These are phyloP conservation scores for cat (Felis catus) DNA, from an alignment of 2,113 vertebrate genomes.

Conservation along the genomic window DNA sequence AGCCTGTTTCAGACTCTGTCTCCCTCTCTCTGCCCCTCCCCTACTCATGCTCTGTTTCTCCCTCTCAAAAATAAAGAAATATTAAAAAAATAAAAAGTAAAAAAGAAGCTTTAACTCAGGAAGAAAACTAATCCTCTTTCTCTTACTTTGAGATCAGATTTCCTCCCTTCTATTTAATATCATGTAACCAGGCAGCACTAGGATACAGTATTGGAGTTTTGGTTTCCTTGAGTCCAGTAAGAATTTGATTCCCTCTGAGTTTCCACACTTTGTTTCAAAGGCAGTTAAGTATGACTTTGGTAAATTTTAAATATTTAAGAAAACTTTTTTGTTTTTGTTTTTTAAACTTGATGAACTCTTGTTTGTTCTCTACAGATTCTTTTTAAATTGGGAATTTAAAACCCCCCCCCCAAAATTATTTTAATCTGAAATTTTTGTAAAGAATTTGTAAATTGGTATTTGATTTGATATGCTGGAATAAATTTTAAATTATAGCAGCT, in stretches of 20 bases:
- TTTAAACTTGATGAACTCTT: background rate
- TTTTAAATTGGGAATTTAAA: slow-evolving; percentile 16
- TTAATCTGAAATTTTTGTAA: background rate
- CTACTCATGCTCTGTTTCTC: no score
- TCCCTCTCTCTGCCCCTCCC: no score
- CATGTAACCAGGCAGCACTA: background rate
- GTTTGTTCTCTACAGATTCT: background rate
- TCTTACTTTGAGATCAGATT: background rate
- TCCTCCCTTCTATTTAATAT: background rate
- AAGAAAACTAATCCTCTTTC: background rate
- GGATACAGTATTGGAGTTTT: background rate
- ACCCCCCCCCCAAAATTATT: background rate
- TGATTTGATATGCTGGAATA: background rate
- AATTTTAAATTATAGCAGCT: background rate
- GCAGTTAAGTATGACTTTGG: background rate
- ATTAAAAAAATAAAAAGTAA: no score
- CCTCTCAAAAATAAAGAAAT: no score
- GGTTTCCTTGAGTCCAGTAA: background rate
- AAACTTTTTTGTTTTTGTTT: background rate
- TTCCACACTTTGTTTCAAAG: background rate
- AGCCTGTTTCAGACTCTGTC: no score
- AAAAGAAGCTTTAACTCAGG: background rate
- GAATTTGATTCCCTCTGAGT: background rate
- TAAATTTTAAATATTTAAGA: background rate
- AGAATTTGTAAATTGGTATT: background rate